Conservation (phyloP, 2,888 invertebrate genomes). For the Tetranychus piercei region DNA sequence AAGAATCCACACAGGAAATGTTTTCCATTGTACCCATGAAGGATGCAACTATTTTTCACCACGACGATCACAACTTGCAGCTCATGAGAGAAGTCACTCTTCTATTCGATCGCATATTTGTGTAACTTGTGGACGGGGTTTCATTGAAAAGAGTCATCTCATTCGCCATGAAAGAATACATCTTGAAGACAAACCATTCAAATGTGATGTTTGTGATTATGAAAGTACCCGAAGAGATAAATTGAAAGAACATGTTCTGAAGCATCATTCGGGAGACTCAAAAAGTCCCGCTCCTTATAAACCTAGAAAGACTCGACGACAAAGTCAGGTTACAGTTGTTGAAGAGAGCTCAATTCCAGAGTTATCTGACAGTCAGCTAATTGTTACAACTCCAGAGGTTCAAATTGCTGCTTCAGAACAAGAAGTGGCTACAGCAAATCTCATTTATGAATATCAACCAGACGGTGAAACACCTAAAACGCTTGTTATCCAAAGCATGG, state of each 20-base stretch:
- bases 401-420: conserved; percentile 15
- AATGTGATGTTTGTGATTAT: conserved; percentile 41
- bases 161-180: conserved; percentile 48
- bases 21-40: conserved; percentile 44
- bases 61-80: conserved; percentile 45
- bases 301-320: conserved; percentile 26
- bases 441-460: conserved; percentile 16
- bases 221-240: conserved; percentile 46
- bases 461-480: neutral
- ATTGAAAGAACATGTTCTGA: conserved; percentile 40
- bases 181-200: conserved; percentile 44
- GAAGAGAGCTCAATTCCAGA: neutral
- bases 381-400: conserved; percentile 15
- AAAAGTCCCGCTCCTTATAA: conserved; percentile 27
- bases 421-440: conserved; percentile 17
- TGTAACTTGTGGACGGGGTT: conserved; percentile 42
- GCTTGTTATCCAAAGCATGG: neutral
- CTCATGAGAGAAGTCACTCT: conserved; percentile 44
- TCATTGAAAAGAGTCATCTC: conserved; percentile 48
- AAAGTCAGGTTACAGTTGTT: neutral
- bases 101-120: conserved; percentile 41
- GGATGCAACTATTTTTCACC: conserved; percentile 46
- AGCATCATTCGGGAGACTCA: conserved; percentile 32
- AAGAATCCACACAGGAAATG: conserved; percentile 44
- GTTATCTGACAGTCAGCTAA: neutral